These are phyloP conservation scores for Artibeus jamaicensis DNA, from an alignment of 2,797 vertebrate genomes.

Conservation along the genomic window DNA sequence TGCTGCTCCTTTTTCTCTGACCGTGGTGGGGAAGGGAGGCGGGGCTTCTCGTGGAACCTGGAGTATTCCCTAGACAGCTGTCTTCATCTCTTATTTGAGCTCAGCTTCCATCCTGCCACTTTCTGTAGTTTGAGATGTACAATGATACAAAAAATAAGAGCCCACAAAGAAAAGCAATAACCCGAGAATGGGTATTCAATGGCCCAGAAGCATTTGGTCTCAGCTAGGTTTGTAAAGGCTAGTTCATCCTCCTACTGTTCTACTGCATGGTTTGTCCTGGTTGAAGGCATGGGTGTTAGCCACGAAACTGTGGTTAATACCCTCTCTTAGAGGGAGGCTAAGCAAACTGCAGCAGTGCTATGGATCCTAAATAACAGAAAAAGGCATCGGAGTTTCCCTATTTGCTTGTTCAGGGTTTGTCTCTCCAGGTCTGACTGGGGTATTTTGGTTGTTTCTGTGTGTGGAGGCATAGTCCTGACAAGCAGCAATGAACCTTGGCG, in stretches of 20 bases:
- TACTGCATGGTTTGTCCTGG: conserved; percentile 31
- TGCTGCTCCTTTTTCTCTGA: not conserved
- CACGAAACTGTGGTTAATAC: not conserved
- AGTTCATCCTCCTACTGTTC: conserved; percentile 20
- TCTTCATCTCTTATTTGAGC: conserved; percentile 20
- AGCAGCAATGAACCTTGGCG: not conserved
- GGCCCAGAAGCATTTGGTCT: conserved; percentile 48
- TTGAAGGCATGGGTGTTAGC: not conserved
- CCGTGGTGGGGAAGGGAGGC: not conserved
- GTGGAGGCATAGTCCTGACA: not conserved
- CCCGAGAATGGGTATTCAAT: conserved; percentile 39
- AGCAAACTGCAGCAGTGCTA: not conserved
- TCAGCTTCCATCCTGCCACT: conserved; percentile 13
- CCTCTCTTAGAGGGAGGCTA: not conserved
- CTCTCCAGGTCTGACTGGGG: not conserved
- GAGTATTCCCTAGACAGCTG: conserved; percentile 35
- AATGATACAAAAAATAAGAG: conserved; percentile 34
- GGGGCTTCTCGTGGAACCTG: conserved; percentile 38
- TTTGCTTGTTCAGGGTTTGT: not conserved
- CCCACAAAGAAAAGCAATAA: conserved; percentile 65
- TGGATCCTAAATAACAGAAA: not conserved
- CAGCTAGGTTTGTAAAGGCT: conserved; percentile 29
- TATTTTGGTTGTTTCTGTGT: not conserved
- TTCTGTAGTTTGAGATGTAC: conserved; percentile 33
- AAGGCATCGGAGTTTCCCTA: not conserved